These are phyloP conservation scores for Anthonomus grandis DNA, from an alignment of 1,140 invertebrate species.

Conservation along the genomic window DNA sequence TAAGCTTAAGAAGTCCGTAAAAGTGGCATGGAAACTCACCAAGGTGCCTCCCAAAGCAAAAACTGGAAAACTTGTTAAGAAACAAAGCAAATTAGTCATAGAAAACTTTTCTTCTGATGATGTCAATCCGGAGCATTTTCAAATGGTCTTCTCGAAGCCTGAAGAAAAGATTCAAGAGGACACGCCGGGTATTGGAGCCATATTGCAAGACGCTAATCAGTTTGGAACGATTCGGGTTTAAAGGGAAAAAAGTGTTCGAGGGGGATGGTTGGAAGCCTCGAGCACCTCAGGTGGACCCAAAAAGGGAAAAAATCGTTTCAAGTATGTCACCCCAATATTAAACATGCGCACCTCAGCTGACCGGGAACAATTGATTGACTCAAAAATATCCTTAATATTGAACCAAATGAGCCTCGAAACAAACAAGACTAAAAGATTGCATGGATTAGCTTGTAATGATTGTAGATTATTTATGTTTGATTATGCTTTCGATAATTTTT, in stretches of 20 bases:
- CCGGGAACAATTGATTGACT: conserved; percentile 31
- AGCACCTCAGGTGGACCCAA: too few relatives aligned
- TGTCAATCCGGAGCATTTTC: conserved; percentile 55
- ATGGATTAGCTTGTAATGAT: too few relatives aligned
- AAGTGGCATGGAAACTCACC: conserved; percentile 14
- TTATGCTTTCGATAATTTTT: conserved; percentile 29
- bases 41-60: conserved; percentile 13
- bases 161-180: conserved; percentile 6
- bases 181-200: conserved; percentile 9
- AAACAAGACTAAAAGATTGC: conserved; percentile 3
- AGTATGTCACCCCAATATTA: too few relatives aligned
- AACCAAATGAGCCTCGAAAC: neutral
- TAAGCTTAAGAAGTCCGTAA: conserved; percentile 1
- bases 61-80: conserved; percentile 11
- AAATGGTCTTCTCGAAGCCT: conserved; percentile 55
- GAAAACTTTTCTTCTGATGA: conserved; percentile 40
- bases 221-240: conserved; percentile 42
- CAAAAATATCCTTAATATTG: conserved; percentile 38
- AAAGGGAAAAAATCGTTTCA: conserved; percentile 31
- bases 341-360: conserved; percentile 35
- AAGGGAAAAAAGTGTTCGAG: too few relatives aligned
- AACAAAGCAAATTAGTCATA: conserved; percentile 16
- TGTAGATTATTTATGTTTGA: too few relatives aligned
- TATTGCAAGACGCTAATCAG: conserved; percentile 24
- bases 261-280: too few relatives aligned